A percentile compares a stretch with the other conserved stretches of the same genome.
Conservation (phyloP, 2,888 invertebrate genomes). For the Schrankia costaestrigalis region DNA sequence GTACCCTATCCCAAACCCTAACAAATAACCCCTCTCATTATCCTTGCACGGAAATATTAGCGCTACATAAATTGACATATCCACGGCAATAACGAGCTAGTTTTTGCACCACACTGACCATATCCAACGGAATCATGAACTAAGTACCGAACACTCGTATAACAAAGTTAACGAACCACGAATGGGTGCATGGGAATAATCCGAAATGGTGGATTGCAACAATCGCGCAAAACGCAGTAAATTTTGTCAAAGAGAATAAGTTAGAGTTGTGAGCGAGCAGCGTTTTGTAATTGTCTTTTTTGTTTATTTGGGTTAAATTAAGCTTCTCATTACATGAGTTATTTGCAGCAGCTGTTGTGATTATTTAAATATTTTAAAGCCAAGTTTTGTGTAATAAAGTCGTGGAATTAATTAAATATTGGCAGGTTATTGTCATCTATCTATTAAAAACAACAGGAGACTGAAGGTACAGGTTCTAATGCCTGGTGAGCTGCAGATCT, state of each 20-base stretch:
- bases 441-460: no score
- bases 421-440: no score
- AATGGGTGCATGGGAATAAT: slow-evolving; percentile 66
- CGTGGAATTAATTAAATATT: no score
- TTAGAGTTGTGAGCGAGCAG: slow-evolving; percentile 28
- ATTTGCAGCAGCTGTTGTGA: no score
- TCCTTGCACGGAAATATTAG: slow-evolving; percentile 8
- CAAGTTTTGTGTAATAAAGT: no score
- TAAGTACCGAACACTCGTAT: slow-evolving; percentile 65
- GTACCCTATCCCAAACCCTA: no score
- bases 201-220: slow-evolving; percentile 70
- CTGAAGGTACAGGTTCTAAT: no score
- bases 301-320: no score
- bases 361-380: no score
- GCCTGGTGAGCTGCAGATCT: no score
- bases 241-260: slow-evolving; percentile 47
- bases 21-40: neutral
- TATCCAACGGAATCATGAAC: slow-evolving; percentile 57
- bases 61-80: slow-evolving; percentile 17
- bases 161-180: slow-evolving; percentile 76
- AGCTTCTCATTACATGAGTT: no score
- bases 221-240: slow-evolving; percentile 70
- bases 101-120: slow-evolving; percentile 30
- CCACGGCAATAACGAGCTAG: slow-evolving; percentile 13
- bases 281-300: slow-evolving; percentile 10